These are phyloP conservation scores for Temnothorax curvispinosus DNA, from an alignment of 1,140 invertebrate species.

Conservation along the genomic window DNA sequence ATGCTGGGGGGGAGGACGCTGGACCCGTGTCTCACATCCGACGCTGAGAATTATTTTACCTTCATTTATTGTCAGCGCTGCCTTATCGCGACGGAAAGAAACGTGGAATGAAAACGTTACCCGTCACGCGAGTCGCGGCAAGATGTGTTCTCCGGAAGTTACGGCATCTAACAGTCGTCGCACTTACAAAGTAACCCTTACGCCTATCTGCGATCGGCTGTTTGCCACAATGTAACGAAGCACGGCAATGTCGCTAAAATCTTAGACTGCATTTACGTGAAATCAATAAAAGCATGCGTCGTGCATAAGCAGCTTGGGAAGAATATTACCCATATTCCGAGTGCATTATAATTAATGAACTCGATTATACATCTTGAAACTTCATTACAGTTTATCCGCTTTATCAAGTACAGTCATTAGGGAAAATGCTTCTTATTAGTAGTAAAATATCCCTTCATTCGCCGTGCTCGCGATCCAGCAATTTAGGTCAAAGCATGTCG, in stretches of 20 bases:
- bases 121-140: slow-evolving; percentile 22
- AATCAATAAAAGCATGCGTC: slow-evolving; percentile 15
- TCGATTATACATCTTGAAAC: slow-evolving; percentile 32
- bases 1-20: neutral
- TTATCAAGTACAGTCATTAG: slow-evolving; percentile 46
- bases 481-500: slow-evolving; percentile 43
- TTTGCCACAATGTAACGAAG: slow-evolving; percentile 24
- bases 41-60: slow-evolving; percentile 23
- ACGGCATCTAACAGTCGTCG: slow-evolving; percentile 22
- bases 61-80: slow-evolving; percentile 9
- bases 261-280: slow-evolving; percentile 7
- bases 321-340: slow-evolving; percentile 28
- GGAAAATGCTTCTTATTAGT: slow-evolving; percentile 58
- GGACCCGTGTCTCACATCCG: neutral
- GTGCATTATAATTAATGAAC: slow-evolving; percentile 41
- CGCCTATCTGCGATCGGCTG: slow-evolving; percentile 19
- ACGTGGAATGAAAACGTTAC: slow-evolving; percentile 28
- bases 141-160: slow-evolving; percentile 43
- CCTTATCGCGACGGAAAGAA: slow-evolving; percentile 40
- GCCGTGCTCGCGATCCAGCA: slow-evolving; percentile 42
- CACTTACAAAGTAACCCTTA: slow-evolving; percentile 23
- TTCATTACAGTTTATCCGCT: slow-evolving; percentile 28
- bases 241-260: slow-evolving; percentile 5
- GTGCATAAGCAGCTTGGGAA: neutral
- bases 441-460: slow-evolving; percentile 44